Conservation (phyloP, 1,140 invertebrate genomes). For the Sipha flava region DNA sequence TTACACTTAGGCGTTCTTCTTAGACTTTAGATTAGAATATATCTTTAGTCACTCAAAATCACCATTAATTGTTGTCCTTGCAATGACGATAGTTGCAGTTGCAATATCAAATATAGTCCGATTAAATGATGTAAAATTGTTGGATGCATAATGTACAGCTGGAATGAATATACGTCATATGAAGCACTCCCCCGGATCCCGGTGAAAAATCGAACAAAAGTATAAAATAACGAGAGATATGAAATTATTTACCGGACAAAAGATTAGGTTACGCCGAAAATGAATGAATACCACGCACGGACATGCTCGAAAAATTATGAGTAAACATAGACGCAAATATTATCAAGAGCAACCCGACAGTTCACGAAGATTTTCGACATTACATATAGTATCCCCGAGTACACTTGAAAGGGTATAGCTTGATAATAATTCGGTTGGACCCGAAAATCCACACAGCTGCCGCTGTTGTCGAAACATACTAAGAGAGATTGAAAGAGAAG, state of each 20-base stretch:
- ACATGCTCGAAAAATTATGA: neutral
- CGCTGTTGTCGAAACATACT: neutral
- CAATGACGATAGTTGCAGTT: no score
- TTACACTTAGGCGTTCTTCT: no score
- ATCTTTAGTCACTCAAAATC: no score
- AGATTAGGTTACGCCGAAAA: neutral
- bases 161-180: no score
- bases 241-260: neutral
- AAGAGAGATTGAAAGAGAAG: neutral
- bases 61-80: no score
- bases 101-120: no score
- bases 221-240: neutral
- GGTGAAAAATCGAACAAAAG: neutral
- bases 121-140: neutral
- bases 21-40: no score
- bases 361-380: neutral
- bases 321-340: no score
- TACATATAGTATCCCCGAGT: neutral
- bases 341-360: neutral
- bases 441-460: conserved; percentile 16
- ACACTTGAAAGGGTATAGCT: conserved; percentile 16
- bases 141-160: no score
- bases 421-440: neutral
- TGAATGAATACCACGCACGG: neutral
- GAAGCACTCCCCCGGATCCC: no score